Base-by-base conservation (phyloP, 1,140 invertebrate genomes). In the Callitettix versicolor region DNA sequence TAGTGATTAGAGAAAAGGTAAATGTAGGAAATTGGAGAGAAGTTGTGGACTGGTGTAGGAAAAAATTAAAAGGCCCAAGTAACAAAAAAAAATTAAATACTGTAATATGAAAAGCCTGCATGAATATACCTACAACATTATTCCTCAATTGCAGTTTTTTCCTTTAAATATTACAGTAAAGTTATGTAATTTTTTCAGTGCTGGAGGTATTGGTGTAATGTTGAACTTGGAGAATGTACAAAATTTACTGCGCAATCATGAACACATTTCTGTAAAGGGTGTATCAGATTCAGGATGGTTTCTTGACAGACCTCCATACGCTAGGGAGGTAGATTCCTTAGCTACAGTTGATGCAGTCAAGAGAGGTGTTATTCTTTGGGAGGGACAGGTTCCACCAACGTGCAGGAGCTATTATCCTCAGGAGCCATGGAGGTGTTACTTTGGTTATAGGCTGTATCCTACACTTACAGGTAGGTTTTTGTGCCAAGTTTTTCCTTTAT, bases 241-340 rank as follows among this genome's bases (percentile, higher is more conserved):
- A 41, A 62, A 66, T 51, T 73, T 88, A 38, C 68, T 86, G 4
- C 78, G 82, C 42, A 73, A 76, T 3, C 73, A 79, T 7, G 71
- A 72, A 4, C 78, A 83, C 46, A 81, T 88, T 0, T 75, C 82
- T 1, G 84, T 95, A 14, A 73, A 84, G 1, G 89, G 88, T 12
- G 78, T 92, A 0, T 83, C 86, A 1, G 92, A 95, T 68, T 94
- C 91, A 2, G 92, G 91, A 14, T 96, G 92, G 93, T 95, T 95
- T 64, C 69, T 95, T 18, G 92, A 95, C 70, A 79, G 88, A 58
- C 81, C 85, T 47, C 85, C 77, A 20, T 87, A 76, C 66, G 74
- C 71, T 40, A 75, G 74, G 0, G 73, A 64, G 57, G 63, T 24
- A 63, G 48, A 63, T 70, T 18, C 33, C 17, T 11, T 73, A 30